These are phyloP conservation scores for Tetramorium bicarinatum DNA, from an alignment of 2,888 invertebrate species.

Conservation along the genomic window DNA sequence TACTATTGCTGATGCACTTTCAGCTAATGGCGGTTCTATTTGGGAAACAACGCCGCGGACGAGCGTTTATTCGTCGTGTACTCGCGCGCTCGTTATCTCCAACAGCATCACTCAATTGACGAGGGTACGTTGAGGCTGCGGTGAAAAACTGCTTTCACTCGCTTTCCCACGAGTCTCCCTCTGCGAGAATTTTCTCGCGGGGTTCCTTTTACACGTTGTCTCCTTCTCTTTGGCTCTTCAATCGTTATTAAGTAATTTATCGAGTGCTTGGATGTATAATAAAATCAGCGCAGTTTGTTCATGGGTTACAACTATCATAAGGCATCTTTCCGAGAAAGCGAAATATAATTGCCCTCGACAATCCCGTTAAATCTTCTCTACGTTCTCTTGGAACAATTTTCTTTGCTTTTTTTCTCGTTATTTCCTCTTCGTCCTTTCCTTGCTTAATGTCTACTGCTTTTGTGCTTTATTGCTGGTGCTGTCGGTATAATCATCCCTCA, in stretches of 20 bases:
- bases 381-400: slow-evolving; percentile 4
- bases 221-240: slow-evolving; percentile 1
- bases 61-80: slow-evolving; percentile 50
- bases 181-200: slow-evolving; percentile 26
- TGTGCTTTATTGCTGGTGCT: slow-evolving; percentile 32
- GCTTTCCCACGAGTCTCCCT: slow-evolving; percentile 66
- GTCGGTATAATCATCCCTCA: slow-evolving; percentile 57
- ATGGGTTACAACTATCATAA: neutral
- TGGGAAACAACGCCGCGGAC: slow-evolving; percentile 14
- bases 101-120: slow-evolving; percentile 42
- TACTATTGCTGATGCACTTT: neutral
- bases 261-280: neutral
- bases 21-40: slow-evolving; percentile 17
- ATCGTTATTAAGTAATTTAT: slow-evolving; percentile 39
- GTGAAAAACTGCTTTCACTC: slow-evolving; percentile 76
- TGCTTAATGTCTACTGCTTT: slow-evolving; percentile 14
- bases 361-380: neutral
- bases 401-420: neutral
- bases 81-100: slow-evolving; percentile 66
- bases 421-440: neutral
- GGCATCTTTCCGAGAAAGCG: slow-evolving; percentile 14
- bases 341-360: neutral
- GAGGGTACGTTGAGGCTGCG: slow-evolving; percentile 23
- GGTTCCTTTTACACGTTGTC: slow-evolving; percentile 17
- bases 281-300: neutral